Base-by-base conservation (phyloP, 2,113 vertebrate species). In the Cheirogaleus medius region DNA sequence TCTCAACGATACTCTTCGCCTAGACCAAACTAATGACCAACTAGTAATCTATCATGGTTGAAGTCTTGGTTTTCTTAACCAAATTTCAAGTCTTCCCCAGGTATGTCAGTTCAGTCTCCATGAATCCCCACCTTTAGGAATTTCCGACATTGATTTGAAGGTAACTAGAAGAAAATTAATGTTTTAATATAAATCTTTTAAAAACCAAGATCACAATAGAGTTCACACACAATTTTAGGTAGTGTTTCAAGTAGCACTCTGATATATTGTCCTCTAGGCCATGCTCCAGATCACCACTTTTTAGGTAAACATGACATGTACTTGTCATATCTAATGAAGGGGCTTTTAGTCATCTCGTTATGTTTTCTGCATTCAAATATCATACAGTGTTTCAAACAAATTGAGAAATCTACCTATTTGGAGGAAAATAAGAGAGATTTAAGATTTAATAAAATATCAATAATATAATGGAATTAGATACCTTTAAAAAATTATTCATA, bases 361-460 rank as follows among this genome's bases (percentile, higher is more conserved):
- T 95, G 32, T 73, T 97, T 87, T 97, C 95, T 90, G 56, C 96
- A 78, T 97, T 98, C 89, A 97, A 80, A 92, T 97, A 95, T 93
- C 90, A 89, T 91, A 95, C 81, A 96, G 82, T 83, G 74, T 96
- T 98, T 97, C 73, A 91, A 95, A 84, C 76, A 77, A 88, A 56
- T 92, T 93, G 96, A 98, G 90, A 92, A 78, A 80, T 76, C 42
- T 94, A 34, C 60, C 39, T 95, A 20, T 81, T 95, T 94, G 60
- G 87, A 90, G 34, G 23, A 56, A 93, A 91, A 89, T 91, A 29
- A 80, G 25, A 66, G 69, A 91, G 74, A 54, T 90, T 96, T 91
- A 95, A 34, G 94, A 60, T 86, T 86, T 94, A 93, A 74, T 93
- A 90, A 89, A 83, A 74, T 88, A 11, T 69, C 80, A 91, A 71